Conservation (phyloP, 1,140 invertebrate species). For the Procambarus virginalis region DNA sequence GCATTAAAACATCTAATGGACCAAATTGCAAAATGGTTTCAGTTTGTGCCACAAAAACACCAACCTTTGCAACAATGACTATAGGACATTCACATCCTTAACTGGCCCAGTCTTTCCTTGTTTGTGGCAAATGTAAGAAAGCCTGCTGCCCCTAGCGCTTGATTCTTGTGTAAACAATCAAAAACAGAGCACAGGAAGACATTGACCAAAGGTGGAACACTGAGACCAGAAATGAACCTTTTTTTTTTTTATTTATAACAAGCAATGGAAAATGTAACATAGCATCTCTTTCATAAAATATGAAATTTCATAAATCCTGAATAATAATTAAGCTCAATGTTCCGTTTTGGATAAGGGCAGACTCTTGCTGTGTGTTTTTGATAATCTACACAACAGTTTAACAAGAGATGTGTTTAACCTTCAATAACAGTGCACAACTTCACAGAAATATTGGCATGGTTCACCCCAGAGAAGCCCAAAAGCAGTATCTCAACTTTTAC, state of each 20-base stretch:
- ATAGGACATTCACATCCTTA: constrained; percentile 10
- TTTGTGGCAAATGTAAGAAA: constrained; percentile 44
- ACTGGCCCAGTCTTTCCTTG: constrained; percentile 29
- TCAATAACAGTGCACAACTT: constrained; percentile 50
- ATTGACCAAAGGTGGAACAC: constrained; percentile 42
- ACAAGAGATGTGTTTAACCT: constrained; percentile 57
- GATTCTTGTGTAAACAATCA: constrained; percentile 63
- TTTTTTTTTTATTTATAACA: not conserved
- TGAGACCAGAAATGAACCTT: not conserved
- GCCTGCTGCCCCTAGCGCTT: constrained; percentile 55
- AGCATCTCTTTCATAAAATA: not conserved
- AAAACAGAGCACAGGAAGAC: constrained; percentile 58
- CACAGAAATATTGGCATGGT: constrained; percentile 49
- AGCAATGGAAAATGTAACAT: not conserved
- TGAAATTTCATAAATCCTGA: not conserved
- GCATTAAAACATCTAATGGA: constrained; percentile 10
- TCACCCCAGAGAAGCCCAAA: constrained; percentile 53
- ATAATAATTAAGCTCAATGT: constrained; percentile 28
- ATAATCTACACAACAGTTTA: constrained; percentile 53
- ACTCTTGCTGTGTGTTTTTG: constrained; percentile 54
- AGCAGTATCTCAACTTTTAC: constrained; percentile 29
- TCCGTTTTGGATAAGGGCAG: constrained; percentile 20
- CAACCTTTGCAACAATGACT: constrained; percentile 19
- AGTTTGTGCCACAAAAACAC: constrained; percentile 26
- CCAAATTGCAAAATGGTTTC: constrained; percentile 18